Conservation (phyloP, 2,113 vertebrate species). For the Indicator indicator region DNA sequence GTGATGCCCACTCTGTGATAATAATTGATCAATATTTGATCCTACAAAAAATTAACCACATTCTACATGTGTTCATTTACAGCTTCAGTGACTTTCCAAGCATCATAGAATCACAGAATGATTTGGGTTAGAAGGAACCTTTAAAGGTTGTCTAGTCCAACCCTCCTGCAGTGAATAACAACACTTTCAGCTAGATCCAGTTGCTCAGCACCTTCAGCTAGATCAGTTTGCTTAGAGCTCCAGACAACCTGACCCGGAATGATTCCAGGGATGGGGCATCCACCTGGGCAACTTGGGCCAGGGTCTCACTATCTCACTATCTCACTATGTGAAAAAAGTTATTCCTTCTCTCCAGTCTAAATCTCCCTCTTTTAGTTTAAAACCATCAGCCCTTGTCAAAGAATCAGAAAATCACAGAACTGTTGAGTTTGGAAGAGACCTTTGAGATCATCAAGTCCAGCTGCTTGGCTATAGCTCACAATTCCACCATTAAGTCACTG, state of each 20-base stretch:
- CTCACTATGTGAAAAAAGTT: rapidly evolving
- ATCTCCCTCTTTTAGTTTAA: neutral
- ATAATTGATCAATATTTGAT: neutral
- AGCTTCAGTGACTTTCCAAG: neutral
- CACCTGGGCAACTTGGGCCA: rapidly evolving
- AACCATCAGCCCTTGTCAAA: neutral
- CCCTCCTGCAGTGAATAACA: rapidly evolving
- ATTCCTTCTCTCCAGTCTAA: neutral
- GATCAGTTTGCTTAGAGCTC: neutral
- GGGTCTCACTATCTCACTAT: neutral
- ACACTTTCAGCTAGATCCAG: rapidly evolving
- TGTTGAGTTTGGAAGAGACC: too few species aligned
- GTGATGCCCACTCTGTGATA: too few species aligned
- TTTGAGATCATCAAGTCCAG: too few species aligned
- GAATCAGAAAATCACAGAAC: too few species aligned
- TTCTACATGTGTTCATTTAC: neutral
- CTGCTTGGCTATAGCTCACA: too few species aligned
- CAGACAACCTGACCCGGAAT: rapidly evolving
- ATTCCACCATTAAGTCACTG: too few species aligned
- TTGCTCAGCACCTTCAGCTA: rapidly evolving
- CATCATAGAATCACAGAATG: neutral
- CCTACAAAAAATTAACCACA: neutral
- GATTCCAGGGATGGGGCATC: neutral
- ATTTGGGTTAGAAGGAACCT: neutral
- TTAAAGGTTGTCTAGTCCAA: rapidly evolving